Evolutionary conservation across 1,140 invertebrate genomes (phyloP), one percentile per base, ranked within the genome.

Genomic region (Drosophila equinoxialis): DNA sequence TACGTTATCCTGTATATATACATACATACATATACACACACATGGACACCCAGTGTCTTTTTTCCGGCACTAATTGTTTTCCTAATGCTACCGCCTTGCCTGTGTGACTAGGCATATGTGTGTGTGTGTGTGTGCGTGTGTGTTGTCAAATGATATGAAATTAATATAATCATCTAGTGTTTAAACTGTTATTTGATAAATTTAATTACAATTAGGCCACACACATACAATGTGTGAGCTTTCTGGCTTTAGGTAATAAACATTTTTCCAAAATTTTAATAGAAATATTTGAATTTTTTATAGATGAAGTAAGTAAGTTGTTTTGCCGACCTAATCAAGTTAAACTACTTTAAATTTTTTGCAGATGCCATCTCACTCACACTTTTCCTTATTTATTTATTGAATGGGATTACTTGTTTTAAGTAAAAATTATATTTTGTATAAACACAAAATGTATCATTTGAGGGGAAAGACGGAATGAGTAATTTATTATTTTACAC

Each of bases 121-220:
- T 30, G 30, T 6, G 26, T 35, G 51, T 26, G 23, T 58, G 55
- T 58, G n/a, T 58, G 11, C 20, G 11, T 65, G 48, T 72, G 35
- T 17, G 39, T 42, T 58, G 55, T 58, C 55, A 58, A 76, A 64
- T 76, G 65, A 76, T 70, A 70, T 76, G 54, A 64, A 65, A 76
- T 76, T 76, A 76, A 76, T 76, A 59, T 69, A 76, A 76, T 76
- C 73, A 54, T 33, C 7, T 64, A 60, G 51, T 69, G 72, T 76
- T 64, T 69, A 76, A 76, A 76, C 42, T 60, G 41, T 61, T 42
- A 76, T 76, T 76, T 64, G 59, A 35, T 63, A 33, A 62, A 58
- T 74, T 74, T 74, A 74, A 74, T 68, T 74, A 63, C 72, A 42
- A 65, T 68, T 33, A n/a, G 45, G 41, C 57, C 37, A 35, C 71